Evolutionary conservation across 2,797 vertebrate genomes (phyloP), one percentile per base, ranked within the genome.

Genomic region (Mormyrops attenuatus): DNA sequence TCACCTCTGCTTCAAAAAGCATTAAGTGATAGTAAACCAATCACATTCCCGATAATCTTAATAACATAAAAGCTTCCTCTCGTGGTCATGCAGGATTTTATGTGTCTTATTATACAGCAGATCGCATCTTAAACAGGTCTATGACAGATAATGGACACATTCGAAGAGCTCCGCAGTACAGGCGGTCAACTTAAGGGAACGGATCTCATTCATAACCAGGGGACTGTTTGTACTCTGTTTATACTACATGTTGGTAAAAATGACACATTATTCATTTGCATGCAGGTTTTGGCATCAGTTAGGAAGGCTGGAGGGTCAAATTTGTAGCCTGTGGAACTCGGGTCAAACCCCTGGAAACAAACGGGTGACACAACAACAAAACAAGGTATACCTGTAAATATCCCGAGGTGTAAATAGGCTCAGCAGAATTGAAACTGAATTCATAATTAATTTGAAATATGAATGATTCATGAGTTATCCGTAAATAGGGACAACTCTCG

Each of bases 21-120:
- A 47, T 38, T 90, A 80, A 89, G 34, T 30, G 69, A 84, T 69
- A n/a, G 82, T 47, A 60, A 90, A 89, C 91, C 88, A 44, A 87
- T 89, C 77, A 69, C 85, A 41, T 84, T 90, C 86, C 34, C 88
- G 90, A 91, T 89, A 86, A 87, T 84, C 69, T 38, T 34, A 22
- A 90, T 90, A 92, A 92, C 88, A 87, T 89, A 91, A 91, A 91
- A 91, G 90, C 90, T 90, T 77, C 89, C 88, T 89, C 82, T 89
- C 88, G 90, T 88, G 90, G 91, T 89, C n/a, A 20, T 57, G 66
- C 52, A 87, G 87, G 53, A 90, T 91, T 92, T 89, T 87, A 88
- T 47, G 30, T 26, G 30, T 87, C 38, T 55, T 73, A 53, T 60
- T 20, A 30, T 38, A 30, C 22, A 87, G 85, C 8, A 38, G 52